phyloP scores from a whole-genome alignment of 30 jellyfish, hydroid and myxozoan species.

The Rhopilema esculentum region DNA sequence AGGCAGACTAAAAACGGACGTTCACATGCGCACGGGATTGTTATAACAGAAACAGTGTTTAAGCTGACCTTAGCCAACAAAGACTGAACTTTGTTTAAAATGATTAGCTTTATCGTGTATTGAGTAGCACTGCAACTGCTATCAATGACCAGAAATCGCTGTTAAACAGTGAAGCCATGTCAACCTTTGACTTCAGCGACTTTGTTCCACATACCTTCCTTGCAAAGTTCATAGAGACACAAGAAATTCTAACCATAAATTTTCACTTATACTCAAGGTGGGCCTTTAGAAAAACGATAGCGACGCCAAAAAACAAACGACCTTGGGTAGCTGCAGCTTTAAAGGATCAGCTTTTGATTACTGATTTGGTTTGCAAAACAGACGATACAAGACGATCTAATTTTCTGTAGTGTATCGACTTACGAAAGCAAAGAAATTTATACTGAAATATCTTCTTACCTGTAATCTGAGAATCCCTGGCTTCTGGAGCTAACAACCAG shows the following conservation, averaged over 20 bases:
- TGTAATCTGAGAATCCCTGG: slow-evolving; percentile 55
- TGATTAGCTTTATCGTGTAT: background rate
- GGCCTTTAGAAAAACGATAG: background rate
- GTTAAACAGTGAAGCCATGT: background rate
- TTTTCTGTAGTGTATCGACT: background rate
- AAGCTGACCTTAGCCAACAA: too few relatives aligned
- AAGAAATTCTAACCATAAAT: background rate
- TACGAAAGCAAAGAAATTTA: background rate
- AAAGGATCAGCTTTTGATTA: background rate
- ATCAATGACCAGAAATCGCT: background rate
- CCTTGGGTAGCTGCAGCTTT: background rate
- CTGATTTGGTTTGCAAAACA: background rate
- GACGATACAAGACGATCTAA: background rate
- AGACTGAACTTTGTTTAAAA: background rate
- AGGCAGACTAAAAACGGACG: too few relatives aligned
- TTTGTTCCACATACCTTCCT: background rate
- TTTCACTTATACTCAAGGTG: background rate
- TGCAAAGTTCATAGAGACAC: background rate
- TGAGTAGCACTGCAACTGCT: background rate
- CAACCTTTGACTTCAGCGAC: background rate
- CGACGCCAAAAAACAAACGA: background rate
- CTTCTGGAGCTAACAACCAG: slow-evolving; percentile 74
- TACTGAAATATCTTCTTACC: slow-evolving; percentile 28
- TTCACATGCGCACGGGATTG: too few relatives aligned
- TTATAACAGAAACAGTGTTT: too few relatives aligned